Percentiles rank a stretch among this genome's conserved stretches.
Evolutionary conservation across 2,888 invertebrate species (phyloP).

Genomic region (Drosophila aldrichi): DNA sequence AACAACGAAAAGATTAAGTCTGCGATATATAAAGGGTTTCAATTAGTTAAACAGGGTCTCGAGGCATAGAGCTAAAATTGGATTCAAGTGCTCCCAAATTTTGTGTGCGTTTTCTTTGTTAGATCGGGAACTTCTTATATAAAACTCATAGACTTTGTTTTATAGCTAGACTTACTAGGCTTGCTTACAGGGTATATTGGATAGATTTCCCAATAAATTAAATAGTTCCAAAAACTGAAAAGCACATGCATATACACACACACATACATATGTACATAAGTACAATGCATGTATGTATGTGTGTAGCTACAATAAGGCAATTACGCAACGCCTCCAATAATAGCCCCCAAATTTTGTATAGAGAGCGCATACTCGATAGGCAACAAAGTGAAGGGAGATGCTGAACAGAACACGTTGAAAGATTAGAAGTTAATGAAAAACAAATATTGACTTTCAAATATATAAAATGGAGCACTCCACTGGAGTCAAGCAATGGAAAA

Average conservation of each 20-base stretch:
- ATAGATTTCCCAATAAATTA: background rate
- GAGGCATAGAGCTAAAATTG: too few species aligned
- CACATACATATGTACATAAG: background rate
- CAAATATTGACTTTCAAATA: background rate
- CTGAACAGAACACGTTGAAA: too few species aligned
- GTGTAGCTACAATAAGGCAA: background rate
- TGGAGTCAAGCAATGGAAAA: background rate
- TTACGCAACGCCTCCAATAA: constrained; percentile 1
- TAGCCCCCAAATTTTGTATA: background rate
- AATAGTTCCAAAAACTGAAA: background rate
- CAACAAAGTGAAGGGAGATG: background rate
- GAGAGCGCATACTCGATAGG: background rate
- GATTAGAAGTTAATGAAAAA: background rate
- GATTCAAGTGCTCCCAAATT: too few species aligned
- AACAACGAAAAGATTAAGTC: too few species aligned
- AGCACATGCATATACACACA: background rate
- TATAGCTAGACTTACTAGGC: background rate
- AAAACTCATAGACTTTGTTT: background rate
- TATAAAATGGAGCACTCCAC: background rate
- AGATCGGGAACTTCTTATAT: background rate
- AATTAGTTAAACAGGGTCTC: background rate
- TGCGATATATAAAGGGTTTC: too few species aligned
- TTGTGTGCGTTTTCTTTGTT: background rate
- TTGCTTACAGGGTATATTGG: background rate
- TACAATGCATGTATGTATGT: background rate